Evolutionary conservation across 2,113 vertebrate species (phyloP).

Genomic region (Sylvilagus bachmani): DNA sequence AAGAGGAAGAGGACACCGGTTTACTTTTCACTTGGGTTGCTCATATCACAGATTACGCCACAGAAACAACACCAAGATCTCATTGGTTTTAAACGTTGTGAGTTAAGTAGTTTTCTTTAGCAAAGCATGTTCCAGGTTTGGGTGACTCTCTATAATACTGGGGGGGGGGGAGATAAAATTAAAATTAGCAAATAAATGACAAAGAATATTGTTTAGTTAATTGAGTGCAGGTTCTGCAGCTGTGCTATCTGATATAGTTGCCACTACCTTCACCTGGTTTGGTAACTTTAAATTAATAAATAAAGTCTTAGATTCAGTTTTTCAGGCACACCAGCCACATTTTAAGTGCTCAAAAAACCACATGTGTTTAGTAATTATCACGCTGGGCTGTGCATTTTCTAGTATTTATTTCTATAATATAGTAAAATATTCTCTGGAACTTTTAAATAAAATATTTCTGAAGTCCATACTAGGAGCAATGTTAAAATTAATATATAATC

Average conservation of each 20-base stretch:
- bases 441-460: neutral
- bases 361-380: neutral
- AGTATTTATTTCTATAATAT: neutral
- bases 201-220: neutral
- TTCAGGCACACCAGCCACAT: neutral
- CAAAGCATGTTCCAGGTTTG: neutral
- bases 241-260: neutral
- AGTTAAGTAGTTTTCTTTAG: neutral
- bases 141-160: neutral
- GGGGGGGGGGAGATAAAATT: neutral
- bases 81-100: neutral
- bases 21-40: neutral
- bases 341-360: neutral
- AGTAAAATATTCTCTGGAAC: neutral
- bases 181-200: slow-evolving; percentile 20
- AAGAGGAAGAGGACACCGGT: no score
- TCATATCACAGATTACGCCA: neutral
- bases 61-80: neutral
- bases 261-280: neutral
- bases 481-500: neutral
- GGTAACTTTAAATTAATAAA: neutral
- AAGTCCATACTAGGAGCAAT: neutral
- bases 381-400: neutral
- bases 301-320: neutral
- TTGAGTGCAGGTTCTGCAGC: neutral